Evolutionary conservation across 2,113 vertebrate genomes (phyloP).

Genomic region (Oriolus oriolus): DNA sequence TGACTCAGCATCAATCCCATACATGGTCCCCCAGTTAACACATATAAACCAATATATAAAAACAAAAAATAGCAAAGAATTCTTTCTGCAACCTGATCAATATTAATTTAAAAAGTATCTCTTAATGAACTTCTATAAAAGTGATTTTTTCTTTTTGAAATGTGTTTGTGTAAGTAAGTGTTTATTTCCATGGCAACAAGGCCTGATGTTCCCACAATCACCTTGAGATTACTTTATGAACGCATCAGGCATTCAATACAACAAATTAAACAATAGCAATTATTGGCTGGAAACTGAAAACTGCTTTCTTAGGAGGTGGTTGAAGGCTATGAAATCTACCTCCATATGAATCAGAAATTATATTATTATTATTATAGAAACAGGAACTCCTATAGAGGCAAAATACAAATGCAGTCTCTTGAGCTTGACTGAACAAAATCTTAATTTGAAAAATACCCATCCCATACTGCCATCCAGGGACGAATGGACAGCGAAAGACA

Average conservation of each 20-base stretch:
- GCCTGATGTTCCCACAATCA: neutral
- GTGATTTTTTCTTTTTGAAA: neutral
- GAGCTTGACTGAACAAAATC: neutral
- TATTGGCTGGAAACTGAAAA: neutral
- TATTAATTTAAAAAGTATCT: neutral
- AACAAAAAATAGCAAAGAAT: neutral
- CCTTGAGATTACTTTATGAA: neutral
- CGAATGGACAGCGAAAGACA: neutral
- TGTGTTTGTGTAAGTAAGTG: neutral
- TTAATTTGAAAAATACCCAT: neutral
- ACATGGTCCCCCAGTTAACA: neutral
- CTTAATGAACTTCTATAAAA: neutral
- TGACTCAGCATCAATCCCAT: neutral
- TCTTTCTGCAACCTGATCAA: neutral
- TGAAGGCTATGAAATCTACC: neutral
- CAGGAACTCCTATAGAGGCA: neutral
- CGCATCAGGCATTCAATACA: neutral
- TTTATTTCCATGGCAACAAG: neutral
- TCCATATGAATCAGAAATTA: neutral
- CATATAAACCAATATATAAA: neutral
- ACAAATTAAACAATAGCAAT: neutral
- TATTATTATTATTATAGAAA: neutral
- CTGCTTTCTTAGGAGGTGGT: neutral
- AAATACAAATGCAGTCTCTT: neutral
- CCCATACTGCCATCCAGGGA: neutral